Percentiles rank a stretch among this genome's conserved stretches.
phyloP scores from a whole-genome alignment of 2,113 vertebrate species.

The Pholis gunnellus region DNA sequence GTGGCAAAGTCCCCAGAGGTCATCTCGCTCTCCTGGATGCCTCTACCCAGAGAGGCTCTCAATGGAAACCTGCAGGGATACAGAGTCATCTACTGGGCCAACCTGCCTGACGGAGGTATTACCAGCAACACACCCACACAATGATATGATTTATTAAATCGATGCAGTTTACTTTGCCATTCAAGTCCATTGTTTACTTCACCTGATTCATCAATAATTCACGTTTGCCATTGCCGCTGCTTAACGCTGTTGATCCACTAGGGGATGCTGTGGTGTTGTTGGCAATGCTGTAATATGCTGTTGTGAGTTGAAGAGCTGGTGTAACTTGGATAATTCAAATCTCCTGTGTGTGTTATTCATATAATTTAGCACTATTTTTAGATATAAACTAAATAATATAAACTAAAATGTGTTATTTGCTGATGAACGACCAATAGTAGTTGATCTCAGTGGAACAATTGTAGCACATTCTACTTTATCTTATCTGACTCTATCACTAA shows the following conservation, averaged over 20 bases:
- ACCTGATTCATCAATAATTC: not conserved
- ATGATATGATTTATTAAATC: not conserved
- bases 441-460: too few species aligned
- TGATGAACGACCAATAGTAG: not conserved
- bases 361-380: not conserved
- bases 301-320: not conserved
- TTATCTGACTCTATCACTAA: not conserved
- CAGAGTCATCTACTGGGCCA: constrained; percentile 98
- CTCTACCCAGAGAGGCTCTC: constrained; percentile 91
- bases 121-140: not conserved
- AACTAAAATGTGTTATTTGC: too few species aligned
- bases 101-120: constrained; percentile 97
- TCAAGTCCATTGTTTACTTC: not conserved
- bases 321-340: not conserved
- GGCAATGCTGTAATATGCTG: not conserved
- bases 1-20: constrained; percentile 96
- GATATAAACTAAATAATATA: not conserved
- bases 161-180: not conserved
- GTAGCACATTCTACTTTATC: not conserved
- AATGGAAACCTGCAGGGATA: constrained; percentile 98
- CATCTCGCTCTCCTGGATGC: constrained; percentile 97
- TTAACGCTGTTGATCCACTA: constrained; percentile 39
- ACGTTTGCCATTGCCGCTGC: not conserved
- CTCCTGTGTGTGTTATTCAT: not conserved
- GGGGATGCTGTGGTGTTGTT: constrained; percentile 51